A percentile compares a stretch with the other conserved stretches of the same genome.
phyloP scores from a whole-genome alignment of 2,113 vertebrate genomes.

The Hiodon tergisus region DNA sequence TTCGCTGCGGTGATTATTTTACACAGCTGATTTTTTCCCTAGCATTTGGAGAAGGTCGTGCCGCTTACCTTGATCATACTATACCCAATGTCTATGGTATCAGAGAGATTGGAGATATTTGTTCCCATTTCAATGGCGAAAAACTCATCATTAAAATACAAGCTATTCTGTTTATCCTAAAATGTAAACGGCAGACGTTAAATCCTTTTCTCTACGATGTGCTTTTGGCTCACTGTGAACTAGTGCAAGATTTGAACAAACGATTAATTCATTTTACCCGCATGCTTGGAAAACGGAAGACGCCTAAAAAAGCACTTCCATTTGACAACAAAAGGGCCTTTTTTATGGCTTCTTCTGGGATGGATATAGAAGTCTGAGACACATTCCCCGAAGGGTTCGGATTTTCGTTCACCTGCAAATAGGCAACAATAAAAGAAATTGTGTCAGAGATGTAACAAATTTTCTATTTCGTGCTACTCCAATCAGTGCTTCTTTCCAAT shows the following conservation, averaged over 20 bases:
- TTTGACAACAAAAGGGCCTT: rapidly evolving
- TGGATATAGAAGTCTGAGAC: neutral
- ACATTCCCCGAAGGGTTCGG: rapidly evolving
- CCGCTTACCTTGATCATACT: constrained; percentile 28
- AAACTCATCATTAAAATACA: constrained; percentile 39
- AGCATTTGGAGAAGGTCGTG: neutral
- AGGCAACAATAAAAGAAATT: neutral
- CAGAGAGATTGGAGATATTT: constrained; percentile 39
- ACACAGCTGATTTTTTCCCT: neutral
- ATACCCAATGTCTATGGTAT: constrained; percentile 41
- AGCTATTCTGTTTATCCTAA: constrained; percentile 45
- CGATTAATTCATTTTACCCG: constrained; percentile 31
- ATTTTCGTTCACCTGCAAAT: neutral
- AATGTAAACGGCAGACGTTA: neutral
- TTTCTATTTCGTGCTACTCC: too few relatives aligned
- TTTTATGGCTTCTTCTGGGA: constrained; percentile 48
- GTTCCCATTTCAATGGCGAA: constrained; percentile 55
- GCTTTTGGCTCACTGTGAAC: too few relatives aligned
- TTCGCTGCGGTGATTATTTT: neutral
- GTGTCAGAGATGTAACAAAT: too few relatives aligned
- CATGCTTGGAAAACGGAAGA: constrained; percentile 45
- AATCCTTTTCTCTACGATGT: neutral
- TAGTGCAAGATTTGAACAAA: neutral
- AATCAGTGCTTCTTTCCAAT: too few relatives aligned
- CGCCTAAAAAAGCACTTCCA: neutral